Conservation (phyloP, 2,888 invertebrate species). For the Meteorus cinctellus region DNA sequence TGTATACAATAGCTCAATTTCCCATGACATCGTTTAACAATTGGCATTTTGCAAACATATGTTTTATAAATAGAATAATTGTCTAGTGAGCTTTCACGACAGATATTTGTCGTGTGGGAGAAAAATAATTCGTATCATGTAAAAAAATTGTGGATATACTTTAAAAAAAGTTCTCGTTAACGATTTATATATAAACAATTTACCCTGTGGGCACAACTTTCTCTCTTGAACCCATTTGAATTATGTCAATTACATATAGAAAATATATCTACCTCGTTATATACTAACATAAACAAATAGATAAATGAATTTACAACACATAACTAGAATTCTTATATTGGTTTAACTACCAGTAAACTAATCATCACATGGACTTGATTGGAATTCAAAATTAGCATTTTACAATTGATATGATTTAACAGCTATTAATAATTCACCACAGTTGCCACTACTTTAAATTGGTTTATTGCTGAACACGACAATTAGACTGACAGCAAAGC, state of each 20-base stretch:
- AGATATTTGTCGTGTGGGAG: not conserved
- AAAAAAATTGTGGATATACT: not conserved
- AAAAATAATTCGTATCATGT: not conserved
- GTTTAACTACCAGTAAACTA: not conserved
- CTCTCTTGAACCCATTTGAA: conserved; percentile 23
- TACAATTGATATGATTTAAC: not conserved
- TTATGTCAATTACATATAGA: conserved; percentile 22
- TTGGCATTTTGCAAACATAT: conserved; percentile 20
- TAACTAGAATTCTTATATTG: not conserved
- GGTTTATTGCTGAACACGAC: not conserved
- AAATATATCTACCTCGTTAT: not conserved
- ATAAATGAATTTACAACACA: not conserved
- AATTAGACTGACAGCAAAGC: not conserved
- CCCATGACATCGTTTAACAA: conserved; percentile 6
- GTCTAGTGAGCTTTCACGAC: not conserved
- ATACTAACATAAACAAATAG: not conserved
- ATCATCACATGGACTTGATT: not conserved
- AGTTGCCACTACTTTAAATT: not conserved
- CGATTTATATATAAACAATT: conserved; percentile 15
- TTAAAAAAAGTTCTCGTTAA: not conserved
- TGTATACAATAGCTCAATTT: not conserved
- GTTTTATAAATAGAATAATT: not conserved
- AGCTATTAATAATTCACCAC: not conserved
- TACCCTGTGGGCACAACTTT: conserved; percentile 24
- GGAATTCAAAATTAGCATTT: not conserved